Conservation (phyloP, 2,797 vertebrate genomes). For the Gymnoscopelus microlampas region DNA sequence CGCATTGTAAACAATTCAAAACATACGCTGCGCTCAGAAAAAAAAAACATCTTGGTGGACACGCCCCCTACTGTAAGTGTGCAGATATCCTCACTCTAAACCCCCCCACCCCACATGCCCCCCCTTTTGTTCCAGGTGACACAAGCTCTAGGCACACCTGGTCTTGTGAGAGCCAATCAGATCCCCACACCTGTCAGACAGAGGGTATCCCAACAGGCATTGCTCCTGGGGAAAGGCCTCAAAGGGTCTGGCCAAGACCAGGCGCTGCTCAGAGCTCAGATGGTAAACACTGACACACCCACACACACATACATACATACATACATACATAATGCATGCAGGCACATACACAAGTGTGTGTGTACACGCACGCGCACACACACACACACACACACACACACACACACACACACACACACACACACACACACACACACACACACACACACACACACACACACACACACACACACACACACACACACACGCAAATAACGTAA, state of each 20-base stretch:
- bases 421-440: conserved; percentile 6
- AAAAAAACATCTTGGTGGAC: too few relatives aligned
- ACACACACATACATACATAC: conserved; percentile 26
- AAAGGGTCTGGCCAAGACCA: conserved; percentile 92
- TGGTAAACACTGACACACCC: conserved; percentile 90
- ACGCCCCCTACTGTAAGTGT: too few relatives aligned
- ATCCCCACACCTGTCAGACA: conserved; percentile 84
- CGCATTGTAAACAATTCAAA: too few relatives aligned
- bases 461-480: conserved; percentile 16
- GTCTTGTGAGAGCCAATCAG: conserved; percentile 88
- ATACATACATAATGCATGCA: conserved; percentile 10
- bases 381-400: background rate
- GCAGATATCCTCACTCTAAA: background rate
- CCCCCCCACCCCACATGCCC: too few relatives aligned
- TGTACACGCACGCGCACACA: background rate
- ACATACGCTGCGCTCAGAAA: too few relatives aligned
- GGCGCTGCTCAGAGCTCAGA: conserved; percentile 96
- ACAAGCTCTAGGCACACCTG: conserved; percentile 85
- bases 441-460: too few relatives aligned
- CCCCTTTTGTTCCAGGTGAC: conserved; percentile 79
- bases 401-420: conserved; percentile 8
- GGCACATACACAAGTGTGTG: background rate
- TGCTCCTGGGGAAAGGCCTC: conserved; percentile 92
- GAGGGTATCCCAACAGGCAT: conserved; percentile 89
- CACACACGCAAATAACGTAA: too few relatives aligned